Evolutionary conservation across 2,888 invertebrate species (phyloP), one percentile per base, ranked within the genome.

Genomic region (Cepaea hortensis): DNA sequence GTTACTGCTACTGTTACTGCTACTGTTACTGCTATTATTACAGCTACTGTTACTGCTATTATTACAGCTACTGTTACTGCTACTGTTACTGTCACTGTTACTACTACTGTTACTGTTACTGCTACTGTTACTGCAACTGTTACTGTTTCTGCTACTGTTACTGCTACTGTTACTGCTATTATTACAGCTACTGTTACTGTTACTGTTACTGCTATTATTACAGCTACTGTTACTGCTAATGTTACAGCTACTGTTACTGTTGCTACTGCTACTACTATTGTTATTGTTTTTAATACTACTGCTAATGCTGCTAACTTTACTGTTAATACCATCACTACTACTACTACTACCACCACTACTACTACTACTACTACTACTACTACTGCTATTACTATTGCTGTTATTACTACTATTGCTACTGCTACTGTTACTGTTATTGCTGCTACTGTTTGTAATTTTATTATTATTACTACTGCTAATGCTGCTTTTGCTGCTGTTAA

Each of bases 201-300:
- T n/a, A 79, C 79, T 79, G n/a, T 20, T 55, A 50, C n/a, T 79
- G n/a, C 50, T 55, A 79, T 20, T 79, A n/a, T 20, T n/a, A 79
- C 50, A 13, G n/a, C 79, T n/a, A 50, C 55, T 79, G 15, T 20
- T 55, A 79, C n/a, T 79, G n/a, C 50, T 55, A 55, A 4, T 79
- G n/a, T 20, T n/a, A 55, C n/a, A 50, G n/a, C 79, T n/a, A 55
- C 55, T 79, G 18, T 9, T 55, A 23, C n/a, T 79, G n/a, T 20
- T 55, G 13, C n/a, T 79, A n/a, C 50, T n/a, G 48, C n/a, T 79
- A n/a, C 79, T n/a, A 79, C 55, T 79, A n/a, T 20, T 55, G 48
- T 20, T 79, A n/a, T 20, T 55, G 48, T 20, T 79, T 5, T 20
- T n/a, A 79, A 4, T 79, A n/a, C 50, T n/a, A 79, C 55, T 79